Conservation (phyloP, 2,113 vertebrate species). For the Eurystomus gularis region DNA sequence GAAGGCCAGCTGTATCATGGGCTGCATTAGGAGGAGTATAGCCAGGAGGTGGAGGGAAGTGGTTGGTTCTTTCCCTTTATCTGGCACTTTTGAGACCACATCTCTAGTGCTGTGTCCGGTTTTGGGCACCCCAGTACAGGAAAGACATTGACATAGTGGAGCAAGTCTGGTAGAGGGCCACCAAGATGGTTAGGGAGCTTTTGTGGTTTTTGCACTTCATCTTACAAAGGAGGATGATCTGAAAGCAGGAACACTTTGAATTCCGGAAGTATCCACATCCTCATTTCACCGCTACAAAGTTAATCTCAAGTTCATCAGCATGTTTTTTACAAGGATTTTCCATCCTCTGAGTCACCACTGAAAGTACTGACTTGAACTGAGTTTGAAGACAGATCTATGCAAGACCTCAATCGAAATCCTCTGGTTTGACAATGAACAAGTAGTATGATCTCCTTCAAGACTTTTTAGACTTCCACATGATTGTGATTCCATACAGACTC, state of each 20-base stretch:
- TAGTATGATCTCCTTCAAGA: background rate
- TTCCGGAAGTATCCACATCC: background rate
- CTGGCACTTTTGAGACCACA: background rate
- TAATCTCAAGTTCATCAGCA: background rate
- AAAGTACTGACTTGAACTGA: background rate
- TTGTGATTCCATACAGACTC: background rate
- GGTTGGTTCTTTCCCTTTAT: accelerated
- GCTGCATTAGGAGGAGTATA: background rate
- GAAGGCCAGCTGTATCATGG: background rate
- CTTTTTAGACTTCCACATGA: background rate
- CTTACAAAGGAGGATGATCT: background rate
- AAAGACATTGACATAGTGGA: background rate
- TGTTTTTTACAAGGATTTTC: background rate
- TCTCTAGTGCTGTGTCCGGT: background rate
- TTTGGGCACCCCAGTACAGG: background rate
- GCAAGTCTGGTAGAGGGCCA: background rate
- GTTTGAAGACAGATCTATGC: background rate
- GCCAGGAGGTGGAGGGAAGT: background rate
- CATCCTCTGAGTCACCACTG: background rate
- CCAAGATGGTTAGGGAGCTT: background rate
- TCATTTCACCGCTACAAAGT: background rate
- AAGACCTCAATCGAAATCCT: background rate
- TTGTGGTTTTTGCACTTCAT: background rate
- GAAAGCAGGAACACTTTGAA: background rate
- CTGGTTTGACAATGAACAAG: background rate